Percentiles rank a stretch among this genome's conserved stretches.
Evolutionary conservation across 2,113 vertebrate genomes (phyloP).

Genomic region (Lepus europaeus): DNA sequence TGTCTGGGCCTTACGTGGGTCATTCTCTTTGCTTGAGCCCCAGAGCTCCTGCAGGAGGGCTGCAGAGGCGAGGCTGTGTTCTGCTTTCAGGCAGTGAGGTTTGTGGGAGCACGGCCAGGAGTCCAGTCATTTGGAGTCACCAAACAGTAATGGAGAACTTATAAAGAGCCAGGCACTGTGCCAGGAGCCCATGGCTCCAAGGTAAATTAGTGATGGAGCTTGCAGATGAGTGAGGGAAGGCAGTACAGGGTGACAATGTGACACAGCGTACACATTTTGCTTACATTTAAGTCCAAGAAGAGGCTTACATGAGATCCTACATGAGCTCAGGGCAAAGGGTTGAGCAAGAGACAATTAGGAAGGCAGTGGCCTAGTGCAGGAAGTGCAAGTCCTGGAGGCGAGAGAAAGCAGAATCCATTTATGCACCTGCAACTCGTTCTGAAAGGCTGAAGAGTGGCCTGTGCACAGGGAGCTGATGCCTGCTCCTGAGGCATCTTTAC

Average conservation of each 20-base stretch:
- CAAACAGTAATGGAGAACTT: not conserved
- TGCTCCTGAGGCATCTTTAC: not conserved
- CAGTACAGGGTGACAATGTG: not conserved
- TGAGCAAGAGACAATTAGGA: constrained; percentile 15
- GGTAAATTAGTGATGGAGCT: not conserved
- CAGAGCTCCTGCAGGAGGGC: not conserved
- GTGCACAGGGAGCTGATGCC: accelerated
- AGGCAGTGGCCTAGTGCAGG: not conserved
- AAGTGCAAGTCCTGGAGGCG: not conserved
- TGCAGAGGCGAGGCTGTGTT: not conserved
- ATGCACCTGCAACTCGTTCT: not conserved
- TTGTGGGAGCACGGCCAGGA: not conserved
- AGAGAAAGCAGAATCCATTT: not conserved
- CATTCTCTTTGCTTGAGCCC: not conserved
- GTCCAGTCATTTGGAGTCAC: not conserved
- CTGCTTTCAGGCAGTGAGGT: not conserved
- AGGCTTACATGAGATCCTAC: not conserved
- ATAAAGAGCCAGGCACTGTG: not conserved
- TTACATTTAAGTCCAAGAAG: not conserved
- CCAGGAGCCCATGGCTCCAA: not conserved
- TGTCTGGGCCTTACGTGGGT: too few relatives aligned
- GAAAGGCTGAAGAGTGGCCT: not conserved
- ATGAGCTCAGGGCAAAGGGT: not conserved
- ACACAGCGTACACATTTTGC: not conserved
- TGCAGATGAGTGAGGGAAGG: not conserved